Evolutionary conservation across 2,888 invertebrate genomes (phyloP), one percentile per base, ranked within the genome.

Genomic region (Chrysotoxum bicinctum): DNA sequence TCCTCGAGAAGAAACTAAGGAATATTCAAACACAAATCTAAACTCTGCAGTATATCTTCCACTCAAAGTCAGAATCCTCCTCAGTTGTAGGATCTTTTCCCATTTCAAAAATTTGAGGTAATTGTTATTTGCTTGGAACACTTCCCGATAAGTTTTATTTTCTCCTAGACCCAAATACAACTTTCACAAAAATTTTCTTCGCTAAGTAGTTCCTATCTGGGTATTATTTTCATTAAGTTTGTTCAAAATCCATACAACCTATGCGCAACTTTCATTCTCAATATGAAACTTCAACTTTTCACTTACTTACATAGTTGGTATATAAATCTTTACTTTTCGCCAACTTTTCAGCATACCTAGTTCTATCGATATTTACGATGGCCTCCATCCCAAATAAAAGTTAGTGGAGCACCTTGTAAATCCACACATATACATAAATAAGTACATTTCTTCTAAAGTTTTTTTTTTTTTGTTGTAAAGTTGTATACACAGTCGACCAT

Each of bases 301-400:
- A 56, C 75, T 74, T 74, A 74, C 52, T 66, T 66, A 64, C n/a
- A 14, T 14, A 2, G 8, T 26, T n/a, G 16, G 16, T 45, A 45
- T 48, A 56, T 66, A 75, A 75, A 56, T 64, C 52, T n/a, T 54
- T 32, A 45, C 54, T 54, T 64, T 66, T 45, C n/a, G 43, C 21
- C 32, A 66, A 75, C 43, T 64, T 74, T 64, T 52, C 64, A 30
- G 35, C 52, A 74, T 32, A 45, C 32, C 56, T 64, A 64, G 23
- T 43, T 26, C 9, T 16, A 30, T 32, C 26, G 30, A 62, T 64
- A 45, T 64, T 64, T 16, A 30, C 19, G 8, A 45, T 19, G 30
- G 1, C 40, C 10, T 14, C 21, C 30, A 6, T 4, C 5, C n/a
- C 23, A 23, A 23, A 50, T 1, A 50, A 21, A 12, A 6, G 19